phyloP scores from a whole-genome alignment of 2,888 invertebrate genomes.

The Patella depressa region DNA sequence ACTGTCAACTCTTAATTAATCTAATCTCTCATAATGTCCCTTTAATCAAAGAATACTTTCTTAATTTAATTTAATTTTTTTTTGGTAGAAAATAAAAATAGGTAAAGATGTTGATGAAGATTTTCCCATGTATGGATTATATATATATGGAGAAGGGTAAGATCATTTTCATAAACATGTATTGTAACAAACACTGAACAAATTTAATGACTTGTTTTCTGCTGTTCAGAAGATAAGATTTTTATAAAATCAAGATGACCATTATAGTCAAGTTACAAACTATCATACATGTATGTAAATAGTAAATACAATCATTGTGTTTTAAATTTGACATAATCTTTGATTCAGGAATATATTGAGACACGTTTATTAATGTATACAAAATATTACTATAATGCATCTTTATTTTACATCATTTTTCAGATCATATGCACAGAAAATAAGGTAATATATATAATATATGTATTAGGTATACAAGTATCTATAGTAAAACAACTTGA shows the following conservation, averaged over 20 bases:
- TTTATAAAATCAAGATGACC: neutral
- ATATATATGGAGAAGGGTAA: slow-evolving; percentile 90
- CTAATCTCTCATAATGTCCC: no score
- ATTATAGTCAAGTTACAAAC: no score
- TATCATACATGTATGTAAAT: no score
- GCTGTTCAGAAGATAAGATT: neutral
- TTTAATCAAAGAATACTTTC: no score
- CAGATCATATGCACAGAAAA: slow-evolving; percentile 29
- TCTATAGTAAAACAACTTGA: no score
- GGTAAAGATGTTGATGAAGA: slow-evolving; percentile 73
- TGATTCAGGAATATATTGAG: no score
- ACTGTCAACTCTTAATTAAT: no score
- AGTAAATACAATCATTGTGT: no score
- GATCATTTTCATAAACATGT: slow-evolving; percentile 32
- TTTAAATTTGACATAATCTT: no score
- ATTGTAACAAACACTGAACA: neutral
- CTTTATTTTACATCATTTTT: slow-evolving; percentile 5
- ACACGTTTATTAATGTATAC: neutral
- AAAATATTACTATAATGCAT: neutral
- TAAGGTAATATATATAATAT: slow-evolving; percentile 21
- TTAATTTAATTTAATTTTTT: slow-evolving; percentile 1
- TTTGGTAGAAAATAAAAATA: slow-evolving; percentile 55
- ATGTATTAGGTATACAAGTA: neutral
- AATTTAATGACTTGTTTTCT: neutral
- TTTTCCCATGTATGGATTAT: slow-evolving; percentile 87